A percentile compares a stretch with the other conserved stretches of the same genome.
Evolutionary conservation across 2,113 vertebrate genomes (phyloP).

Genomic region (Cathartes aura): DNA sequence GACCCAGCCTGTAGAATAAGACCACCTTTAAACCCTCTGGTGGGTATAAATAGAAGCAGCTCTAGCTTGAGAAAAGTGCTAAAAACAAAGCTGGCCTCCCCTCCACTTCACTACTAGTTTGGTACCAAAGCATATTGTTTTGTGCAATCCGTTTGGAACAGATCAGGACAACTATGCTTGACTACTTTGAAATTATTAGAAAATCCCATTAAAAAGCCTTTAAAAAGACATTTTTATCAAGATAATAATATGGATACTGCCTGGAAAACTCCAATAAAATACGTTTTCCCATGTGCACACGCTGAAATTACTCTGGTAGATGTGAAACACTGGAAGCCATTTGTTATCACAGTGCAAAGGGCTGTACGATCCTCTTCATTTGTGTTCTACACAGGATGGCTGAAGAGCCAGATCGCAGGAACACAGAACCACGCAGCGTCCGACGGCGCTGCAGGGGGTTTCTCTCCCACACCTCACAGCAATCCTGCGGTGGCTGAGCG

Average conservation of each 20-base stretch:
- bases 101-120: background rate
- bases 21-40: rapidly evolving
- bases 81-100: background rate
- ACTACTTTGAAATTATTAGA: background rate
- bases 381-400: background rate
- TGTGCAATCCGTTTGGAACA: background rate
- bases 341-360: background rate
- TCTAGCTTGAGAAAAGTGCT: background rate
- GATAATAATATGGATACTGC: background rate
- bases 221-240: background rate
- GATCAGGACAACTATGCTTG: background rate
- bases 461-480: background rate
- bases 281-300: background rate
- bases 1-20: background rate
- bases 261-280: background rate
- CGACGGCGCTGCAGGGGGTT: rapidly evolving
- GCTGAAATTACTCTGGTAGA: background rate
- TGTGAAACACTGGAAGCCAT: background rate
- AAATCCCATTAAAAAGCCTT: background rate
- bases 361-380: background rate
- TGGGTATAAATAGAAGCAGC: background rate
- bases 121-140: background rate
- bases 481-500: rapidly evolving
- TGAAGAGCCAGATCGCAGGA: background rate
- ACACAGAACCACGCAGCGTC: background rate